A percentile compares a stretch with the other conserved stretches of the same genome.
Conservation (phyloP, 35 echinoderm and acorn worm genomes). For the Acanthaster planci region DNA sequence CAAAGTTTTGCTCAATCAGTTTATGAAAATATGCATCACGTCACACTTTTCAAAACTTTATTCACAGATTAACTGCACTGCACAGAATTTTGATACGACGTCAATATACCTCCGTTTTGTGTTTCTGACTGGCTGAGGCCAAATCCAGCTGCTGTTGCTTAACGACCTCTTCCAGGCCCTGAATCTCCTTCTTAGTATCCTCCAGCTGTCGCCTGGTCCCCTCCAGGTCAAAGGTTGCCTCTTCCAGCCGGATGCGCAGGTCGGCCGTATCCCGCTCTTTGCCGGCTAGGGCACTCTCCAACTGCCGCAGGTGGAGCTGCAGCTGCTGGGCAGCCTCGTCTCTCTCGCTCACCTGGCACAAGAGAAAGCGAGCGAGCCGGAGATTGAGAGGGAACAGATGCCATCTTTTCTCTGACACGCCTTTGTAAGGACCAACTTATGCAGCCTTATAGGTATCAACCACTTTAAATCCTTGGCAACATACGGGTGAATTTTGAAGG, state of each 20-base stretch:
- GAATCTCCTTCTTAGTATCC: constrained; percentile 47
- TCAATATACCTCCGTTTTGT: constrained; percentile 75
- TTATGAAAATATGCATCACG: too few relatives aligned
- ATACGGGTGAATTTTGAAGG: too few relatives aligned
- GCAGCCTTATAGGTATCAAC: too few relatives aligned
- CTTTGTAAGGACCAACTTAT: too few relatives aligned
- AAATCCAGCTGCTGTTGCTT: constrained; percentile 62
- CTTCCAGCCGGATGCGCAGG: constrained; percentile 37
- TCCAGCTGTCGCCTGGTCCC: constrained; percentile 62
- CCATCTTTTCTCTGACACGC: too few relatives aligned
- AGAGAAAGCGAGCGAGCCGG: background rate
- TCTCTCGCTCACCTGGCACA: constrained; percentile 38
- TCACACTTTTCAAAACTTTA: too few relatives aligned
- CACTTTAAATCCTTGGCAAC: too few relatives aligned
- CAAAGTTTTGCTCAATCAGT: too few relatives aligned
- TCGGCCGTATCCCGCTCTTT: constrained; percentile 52
- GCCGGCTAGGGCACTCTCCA: constrained; percentile 27
- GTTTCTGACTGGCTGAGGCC: constrained; percentile 68
- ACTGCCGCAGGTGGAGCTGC: constrained; percentile 23
- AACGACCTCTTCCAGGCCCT: constrained; percentile 58
- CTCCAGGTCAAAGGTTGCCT: constrained; percentile 44
- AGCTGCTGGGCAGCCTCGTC: constrained; percentile 51
- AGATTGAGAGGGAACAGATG: too few relatives aligned
- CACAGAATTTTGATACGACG: too few relatives aligned
- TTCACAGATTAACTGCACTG: too few relatives aligned